A percentile compares a stretch with the other conserved stretches of the same genome.
phyloP scores from a whole-genome alignment of 2,797 vertebrate genomes.

The Gobionotothen gibberifrons region DNA sequence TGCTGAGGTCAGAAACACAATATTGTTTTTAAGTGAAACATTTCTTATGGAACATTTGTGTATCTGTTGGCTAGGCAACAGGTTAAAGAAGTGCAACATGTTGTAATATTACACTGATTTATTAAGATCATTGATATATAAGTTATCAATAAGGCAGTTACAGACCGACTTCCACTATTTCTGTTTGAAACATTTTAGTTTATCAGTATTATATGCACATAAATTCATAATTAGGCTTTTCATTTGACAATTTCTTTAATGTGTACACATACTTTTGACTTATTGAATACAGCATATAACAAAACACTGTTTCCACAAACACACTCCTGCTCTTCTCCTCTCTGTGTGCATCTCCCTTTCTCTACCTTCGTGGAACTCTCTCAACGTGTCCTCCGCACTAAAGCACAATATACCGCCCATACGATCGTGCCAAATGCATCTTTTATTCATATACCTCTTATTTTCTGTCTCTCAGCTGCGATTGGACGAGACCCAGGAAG shows the following conservation, averaged over 20 bases:
- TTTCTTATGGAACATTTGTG: background rate
- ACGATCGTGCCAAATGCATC: slow-evolving; percentile 1
- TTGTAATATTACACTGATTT: background rate
- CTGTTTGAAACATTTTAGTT: background rate
- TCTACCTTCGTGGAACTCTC: slow-evolving; percentile 13
- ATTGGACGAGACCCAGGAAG: slow-evolving; percentile 93
- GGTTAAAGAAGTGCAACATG: slow-evolving; percentile 8
- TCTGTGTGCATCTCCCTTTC: slow-evolving; percentile 26
- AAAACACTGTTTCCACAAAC: background rate
- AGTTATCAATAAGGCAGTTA: background rate
- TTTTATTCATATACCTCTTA: slow-evolving; percentile 12
- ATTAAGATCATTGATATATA: background rate
- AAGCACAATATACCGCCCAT: background rate
- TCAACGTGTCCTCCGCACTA: slow-evolving; percentile 14
- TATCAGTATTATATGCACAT: background rate
- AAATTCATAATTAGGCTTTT: background rate
- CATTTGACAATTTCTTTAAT: background rate
- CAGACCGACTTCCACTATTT: background rate
- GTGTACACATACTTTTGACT: background rate
- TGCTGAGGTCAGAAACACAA: slow-evolving; percentile 26
- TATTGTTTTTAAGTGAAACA: slow-evolving; percentile 17
- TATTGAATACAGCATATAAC: background rate
- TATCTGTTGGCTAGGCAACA: slow-evolving; percentile 13
- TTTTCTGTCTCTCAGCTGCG: slow-evolving; percentile 82
- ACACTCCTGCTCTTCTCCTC: slow-evolving; percentile 22